These are phyloP conservation scores for Lagenorhynchus albirostris DNA, from an alignment of 2,113 vertebrate species.

Conservation along the genomic window DNA sequence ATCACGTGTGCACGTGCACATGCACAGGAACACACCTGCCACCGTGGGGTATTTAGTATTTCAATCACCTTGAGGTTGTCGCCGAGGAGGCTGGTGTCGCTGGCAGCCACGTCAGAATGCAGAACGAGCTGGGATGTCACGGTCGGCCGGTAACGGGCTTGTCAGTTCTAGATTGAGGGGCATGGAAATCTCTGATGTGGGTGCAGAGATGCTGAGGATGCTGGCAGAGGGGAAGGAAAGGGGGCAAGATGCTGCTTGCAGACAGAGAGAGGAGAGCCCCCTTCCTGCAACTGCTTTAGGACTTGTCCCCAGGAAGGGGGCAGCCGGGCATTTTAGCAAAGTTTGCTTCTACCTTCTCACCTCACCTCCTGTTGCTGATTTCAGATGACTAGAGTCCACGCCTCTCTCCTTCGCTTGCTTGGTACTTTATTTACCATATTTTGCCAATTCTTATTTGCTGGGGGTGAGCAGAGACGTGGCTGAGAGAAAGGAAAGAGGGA, in stretches of 20 bases:
- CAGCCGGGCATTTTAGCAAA: neutral
- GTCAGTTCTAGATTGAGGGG: conserved; percentile 38
- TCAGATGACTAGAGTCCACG: neutral
- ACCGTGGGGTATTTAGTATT: conserved; percentile 69
- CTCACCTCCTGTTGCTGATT: neutral
- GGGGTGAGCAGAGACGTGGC: neutral
- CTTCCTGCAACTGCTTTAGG: neutral
- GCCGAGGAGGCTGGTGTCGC: conserved; percentile 72
- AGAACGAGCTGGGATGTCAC: conserved; percentile 74
- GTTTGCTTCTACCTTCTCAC: neutral
- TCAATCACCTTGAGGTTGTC: conserved; percentile 74
- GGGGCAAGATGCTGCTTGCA: neutral
- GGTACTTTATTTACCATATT: neutral
- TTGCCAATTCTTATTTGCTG: neutral
- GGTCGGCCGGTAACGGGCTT: conserved; percentile 59
- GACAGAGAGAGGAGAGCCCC: neutral
- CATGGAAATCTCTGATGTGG: conserved; percentile 40
- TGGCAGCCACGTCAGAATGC: conserved; percentile 82
- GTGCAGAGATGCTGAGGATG: neutral
- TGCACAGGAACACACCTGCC: accelerated
- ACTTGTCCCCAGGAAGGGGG: neutral
- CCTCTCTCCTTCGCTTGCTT: neutral
- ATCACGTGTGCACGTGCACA: accelerated
- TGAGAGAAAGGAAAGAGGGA: neutral
- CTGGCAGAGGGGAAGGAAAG: neutral